Evolutionary conservation across 2,797 vertebrate genomes (phyloP), one percentile per base, ranked within the genome.

Genomic region (Trachops cirrhosus): DNA sequence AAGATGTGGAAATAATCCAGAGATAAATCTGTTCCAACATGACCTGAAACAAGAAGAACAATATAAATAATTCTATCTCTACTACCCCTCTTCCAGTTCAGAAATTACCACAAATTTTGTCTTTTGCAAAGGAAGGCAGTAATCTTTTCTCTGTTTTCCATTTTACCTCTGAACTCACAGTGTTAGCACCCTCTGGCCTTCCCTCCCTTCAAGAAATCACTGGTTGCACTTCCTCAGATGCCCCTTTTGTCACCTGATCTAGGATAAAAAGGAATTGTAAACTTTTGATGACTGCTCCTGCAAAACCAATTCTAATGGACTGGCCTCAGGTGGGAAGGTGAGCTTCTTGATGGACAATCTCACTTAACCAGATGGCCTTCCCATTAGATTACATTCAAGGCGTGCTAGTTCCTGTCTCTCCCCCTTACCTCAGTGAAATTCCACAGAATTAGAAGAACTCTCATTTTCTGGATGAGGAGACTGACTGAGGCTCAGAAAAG

Each of bases 261-360:
- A 97, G 97, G 98, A 98, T 98, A 98, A 99, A 99, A 99, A 99
- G 98, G 98, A 98, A 95, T 96, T 97, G 97, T 98, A 96, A 98
- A 98, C 98, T 98, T 99, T 98, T 98, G 99, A 99, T 98, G 98
- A 98, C 98, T 98, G 98, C 87, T 94, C 98, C 98, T 98, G 98
- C 98, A 98, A 98, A 97, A 91, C 90, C 57, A 89, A 96, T 94
- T 59, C 94, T 97, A 96, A 97, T 89, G 95, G 95, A 62, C 95
- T 98, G 97, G 97, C 98, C 95, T 97, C 84, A 96, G 98, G 97
- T 98, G 82, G 97, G 96, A 98, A 98, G 98, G 93, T 80, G 97
- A 98, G 96, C 99, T 98, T 97, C 94, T 94, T 70, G 94, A 94
- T 96, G 93, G 98, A 99, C 98, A 98, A 98, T 96, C 96, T 98